Evolutionary conservation across 2,797 vertebrate species (phyloP), one percentile per base, ranked within the genome.

Genomic region (Clarias laeviceps): DNA sequence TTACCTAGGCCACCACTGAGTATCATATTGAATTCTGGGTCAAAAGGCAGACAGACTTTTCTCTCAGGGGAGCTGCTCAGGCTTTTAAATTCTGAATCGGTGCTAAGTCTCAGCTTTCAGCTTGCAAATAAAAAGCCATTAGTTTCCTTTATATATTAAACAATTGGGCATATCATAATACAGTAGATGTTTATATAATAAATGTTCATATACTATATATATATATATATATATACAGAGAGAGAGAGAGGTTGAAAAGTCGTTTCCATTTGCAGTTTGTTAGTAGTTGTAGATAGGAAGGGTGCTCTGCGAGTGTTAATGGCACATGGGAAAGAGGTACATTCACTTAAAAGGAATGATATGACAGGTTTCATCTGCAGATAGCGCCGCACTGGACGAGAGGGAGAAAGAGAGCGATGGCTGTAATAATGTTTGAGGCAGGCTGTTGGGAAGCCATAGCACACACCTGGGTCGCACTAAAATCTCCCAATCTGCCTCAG

Each of bases 51-150:
- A 76, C 80, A 74, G 68, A 50, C 61, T 73, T 37, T 59, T 54
- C 76, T 84, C 85, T 72, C 73, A 9, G 3, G 82, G 87, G 85
- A 82, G 61, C 80, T 20, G 68, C 24, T 76, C 34, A 0, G 27
- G 45, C 70, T 50, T 84, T 84, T 87, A 40, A 84, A 69, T 76
- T 56, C 45, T 82, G 83, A 87, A 87, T 84, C 84, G 68, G 87
- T 50, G 59, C 34, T 62, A 84, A 68, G 80, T 80, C 83, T 87
- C 72, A 83, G 37, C 77, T 76, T 69, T 84, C 59, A 76, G 77
- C 79, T 85, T 64, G 84, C 84, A 86, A 81, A 89, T 87, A 87
- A 87, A 89, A 89, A 81, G 80, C 83, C 76, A 88, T 90, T 89
- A 87, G 85, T 86, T 87, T 45, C 70, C 59, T 86, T 87, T 89